Base-by-base conservation (phyloP, 1,140 invertebrate species). In the Heliconius nattereri region DNA sequence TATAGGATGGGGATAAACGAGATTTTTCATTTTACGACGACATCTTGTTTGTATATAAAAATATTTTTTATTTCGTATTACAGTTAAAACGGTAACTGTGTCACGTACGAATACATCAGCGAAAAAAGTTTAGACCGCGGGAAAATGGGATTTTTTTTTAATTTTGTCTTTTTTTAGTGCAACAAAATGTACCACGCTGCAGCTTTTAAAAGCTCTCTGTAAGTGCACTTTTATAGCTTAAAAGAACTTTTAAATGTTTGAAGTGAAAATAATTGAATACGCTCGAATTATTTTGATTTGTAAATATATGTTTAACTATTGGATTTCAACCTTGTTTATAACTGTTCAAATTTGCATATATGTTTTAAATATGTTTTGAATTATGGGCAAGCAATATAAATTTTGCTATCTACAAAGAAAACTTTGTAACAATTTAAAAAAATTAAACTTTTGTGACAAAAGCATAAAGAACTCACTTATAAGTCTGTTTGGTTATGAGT, bases 171-270 rank as follows among this genome's bases (percentile, higher is more conserved):
- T 78, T 74, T 78, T 73, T 72, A 35, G 54, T 57, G 54, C 52
- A 35, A 35, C 16, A 57, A 57, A 78, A 74, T 78, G 77, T 78
- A 73, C 66, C 71, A 52, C 71, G 70, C 71, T 37, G 37, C 37
- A 40, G 72, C 77, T 78, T 74, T 78, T 66, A 74, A 60, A 32
- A 72, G 35, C 54, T 78, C 71, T 74, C 72, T 60, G 26, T 74
- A 52, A 66, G 72, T 60, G 72, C 71, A 45, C 26, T 71, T 71
- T 49, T 40, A 29, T 72, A 54, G 29, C 74, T 52, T 66, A 40
- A 40, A 73, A 73, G 45, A 73, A 73, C 37, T 57, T 57, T 57
- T 8, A 57, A 57, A 57, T 57, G 54, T 57, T 57, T 57, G 54
- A 57, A 57, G 54, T 57, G 54, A 23, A 26, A 66, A 66, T 66